Evolutionary conservation across 2,113 vertebrate genomes (phyloP).

Genomic region (Mormyrus iriodes): DNA sequence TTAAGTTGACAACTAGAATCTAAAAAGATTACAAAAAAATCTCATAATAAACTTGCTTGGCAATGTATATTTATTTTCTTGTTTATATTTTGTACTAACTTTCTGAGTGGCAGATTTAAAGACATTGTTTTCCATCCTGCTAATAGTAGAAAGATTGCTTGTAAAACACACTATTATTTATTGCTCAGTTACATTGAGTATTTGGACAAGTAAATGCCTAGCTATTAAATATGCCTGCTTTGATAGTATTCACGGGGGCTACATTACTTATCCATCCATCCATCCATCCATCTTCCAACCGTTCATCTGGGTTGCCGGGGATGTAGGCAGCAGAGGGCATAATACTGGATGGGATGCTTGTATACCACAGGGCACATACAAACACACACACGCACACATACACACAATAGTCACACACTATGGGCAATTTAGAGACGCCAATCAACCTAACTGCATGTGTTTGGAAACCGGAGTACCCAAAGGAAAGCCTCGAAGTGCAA

Average conservation of each 20-base stretch:
- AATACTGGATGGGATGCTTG: neutral
- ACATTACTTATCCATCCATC: neutral
- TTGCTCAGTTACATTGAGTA: neutral
- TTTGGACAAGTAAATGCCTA: neutral
- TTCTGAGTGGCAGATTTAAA: neutral
- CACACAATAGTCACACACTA: neutral
- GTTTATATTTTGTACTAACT: neutral
- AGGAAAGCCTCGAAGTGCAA: neutral
- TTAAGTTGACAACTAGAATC: neutral
- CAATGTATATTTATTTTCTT: neutral
- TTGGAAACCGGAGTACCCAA: neutral
- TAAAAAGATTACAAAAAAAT: neutral
- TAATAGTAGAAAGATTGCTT: neutral
- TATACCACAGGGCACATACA: neutral
- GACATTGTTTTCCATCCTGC: neutral
- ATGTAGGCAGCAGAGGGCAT: neutral
- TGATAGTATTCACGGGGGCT: neutral
- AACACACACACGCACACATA: neutral
- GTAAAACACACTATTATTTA: neutral
- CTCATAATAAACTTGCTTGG: neutral
- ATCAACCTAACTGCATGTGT: neutral
- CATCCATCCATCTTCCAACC: neutral
- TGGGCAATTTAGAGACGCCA: neutral
- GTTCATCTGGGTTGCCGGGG: neutral
- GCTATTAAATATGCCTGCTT: neutral